Conservation (phyloP, 2,797 vertebrate species). For the Silurus lanzhouensis region DNA sequence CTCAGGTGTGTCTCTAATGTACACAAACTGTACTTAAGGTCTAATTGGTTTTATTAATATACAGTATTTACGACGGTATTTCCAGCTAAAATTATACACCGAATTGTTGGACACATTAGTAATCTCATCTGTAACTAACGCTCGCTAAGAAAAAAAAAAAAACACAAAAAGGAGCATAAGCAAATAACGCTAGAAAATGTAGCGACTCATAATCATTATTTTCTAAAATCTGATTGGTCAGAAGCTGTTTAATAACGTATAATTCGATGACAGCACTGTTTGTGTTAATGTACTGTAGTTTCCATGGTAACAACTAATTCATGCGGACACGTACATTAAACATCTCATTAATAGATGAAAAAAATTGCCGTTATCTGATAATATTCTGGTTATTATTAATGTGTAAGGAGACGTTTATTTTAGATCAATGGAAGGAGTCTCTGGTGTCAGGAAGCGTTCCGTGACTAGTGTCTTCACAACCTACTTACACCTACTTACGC, state of each 20-base stretch:
- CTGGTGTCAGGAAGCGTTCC: background rate
- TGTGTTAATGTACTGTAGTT: background rate
- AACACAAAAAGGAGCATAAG: background rate
- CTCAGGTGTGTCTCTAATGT: too few species aligned
- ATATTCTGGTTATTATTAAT: too few species aligned
- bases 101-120: background rate
- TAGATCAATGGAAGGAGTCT: background rate
- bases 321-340: background rate
- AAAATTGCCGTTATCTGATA: background rate
- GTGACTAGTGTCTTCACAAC: background rate
- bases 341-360: background rate
- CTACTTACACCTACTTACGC: background rate
- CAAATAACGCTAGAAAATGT: background rate
- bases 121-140: background rate
- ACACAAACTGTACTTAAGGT: background rate
- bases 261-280: background rate
- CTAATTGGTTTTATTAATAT: background rate
- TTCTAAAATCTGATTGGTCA: background rate
- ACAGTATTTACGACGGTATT: background rate
- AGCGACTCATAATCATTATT: background rate
- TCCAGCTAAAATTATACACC: too few species aligned
- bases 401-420: too few species aligned
- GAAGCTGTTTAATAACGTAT: background rate
- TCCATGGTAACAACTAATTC: background rate
- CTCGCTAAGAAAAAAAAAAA: background rate